Conservation (phyloP, 2,113 vertebrate species). For the Cyprinodon brontotheroides region DNA sequence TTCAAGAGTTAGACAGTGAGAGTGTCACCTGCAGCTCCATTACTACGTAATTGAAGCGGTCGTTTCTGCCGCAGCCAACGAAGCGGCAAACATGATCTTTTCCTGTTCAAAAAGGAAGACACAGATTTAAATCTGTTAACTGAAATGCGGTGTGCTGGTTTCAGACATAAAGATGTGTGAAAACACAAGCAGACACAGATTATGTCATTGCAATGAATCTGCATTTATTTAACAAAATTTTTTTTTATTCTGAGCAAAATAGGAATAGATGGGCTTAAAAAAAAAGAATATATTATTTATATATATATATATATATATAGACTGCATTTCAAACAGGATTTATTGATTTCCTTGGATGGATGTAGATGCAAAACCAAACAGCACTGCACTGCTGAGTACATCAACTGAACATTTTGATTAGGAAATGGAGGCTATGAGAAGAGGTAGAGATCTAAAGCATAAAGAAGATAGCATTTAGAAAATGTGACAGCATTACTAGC, state of each 20-base stretch:
- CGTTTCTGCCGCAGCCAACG: conserved; percentile 96
- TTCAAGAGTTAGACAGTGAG: neutral
- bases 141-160: neutral
- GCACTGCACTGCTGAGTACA: neutral
- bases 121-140: neutral
- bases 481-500: too few species aligned
- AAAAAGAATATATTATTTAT: too few species aligned
- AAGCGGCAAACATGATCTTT: conserved; percentile 98
- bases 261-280: too few species aligned
- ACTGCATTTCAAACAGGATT: neutral
- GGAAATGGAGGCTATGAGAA: neutral
- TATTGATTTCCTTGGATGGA: neutral
- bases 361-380: conserved; percentile 2
- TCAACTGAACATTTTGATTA: neutral
- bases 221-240: too few species aligned
- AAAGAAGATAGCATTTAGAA: neutral
- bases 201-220: neutral
- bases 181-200: neutral
- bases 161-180: neutral
- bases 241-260: too few species aligned
- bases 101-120: conserved; percentile 75
- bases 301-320: neutral
- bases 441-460: neutral
- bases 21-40: conserved; percentile 94
- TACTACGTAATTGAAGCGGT: conserved; percentile 98